phyloP scores from a whole-genome alignment of 2,888 invertebrate genomes.

The Callinectes sapidus region DNA sequence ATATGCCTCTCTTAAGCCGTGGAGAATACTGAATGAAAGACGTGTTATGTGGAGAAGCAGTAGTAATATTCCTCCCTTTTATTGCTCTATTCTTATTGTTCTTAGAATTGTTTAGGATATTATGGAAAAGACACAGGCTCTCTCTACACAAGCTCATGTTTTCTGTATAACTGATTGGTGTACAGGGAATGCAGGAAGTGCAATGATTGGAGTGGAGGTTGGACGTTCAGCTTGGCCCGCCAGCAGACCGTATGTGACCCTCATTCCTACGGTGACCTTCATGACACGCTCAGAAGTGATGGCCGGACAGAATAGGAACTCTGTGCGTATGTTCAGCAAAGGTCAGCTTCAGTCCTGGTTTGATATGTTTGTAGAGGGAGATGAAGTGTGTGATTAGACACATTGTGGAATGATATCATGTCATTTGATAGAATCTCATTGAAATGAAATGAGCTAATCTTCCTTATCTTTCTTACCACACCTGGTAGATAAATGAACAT shows the following conservation, averaged over 20 bases:
- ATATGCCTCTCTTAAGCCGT: conserved; percentile 76
- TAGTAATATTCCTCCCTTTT: no score
- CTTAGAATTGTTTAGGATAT: no score
- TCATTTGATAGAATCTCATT: neutral
- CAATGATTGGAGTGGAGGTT: conserved; percentile 67
- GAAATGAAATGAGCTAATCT: neutral
- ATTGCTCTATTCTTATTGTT: neutral
- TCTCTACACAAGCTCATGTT: neutral
- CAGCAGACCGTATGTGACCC: conserved; percentile 39
- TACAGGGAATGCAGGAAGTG: conserved; percentile 62
- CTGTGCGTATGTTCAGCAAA: conserved; percentile 67
- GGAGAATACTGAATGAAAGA: neutral
- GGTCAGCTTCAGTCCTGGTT: conserved; percentile 35
- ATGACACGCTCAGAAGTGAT: conserved; percentile 60
- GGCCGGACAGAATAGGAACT: conserved; percentile 48
- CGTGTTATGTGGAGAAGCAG: neutral
- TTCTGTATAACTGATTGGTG: neutral
- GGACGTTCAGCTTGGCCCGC: conserved; percentile 62
- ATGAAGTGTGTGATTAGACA: neutral
- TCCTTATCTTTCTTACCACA: no score
- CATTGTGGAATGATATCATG: neutral
- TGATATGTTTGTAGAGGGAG: neutral
- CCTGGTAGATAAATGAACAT: neutral
- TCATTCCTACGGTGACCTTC: conserved; percentile 60
- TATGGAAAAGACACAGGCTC: no score